Evolutionary conservation across 2,797 vertebrate species (phyloP), one percentile per base, ranked within the genome.

Genomic region (Calcarius lapponicus): DNA sequence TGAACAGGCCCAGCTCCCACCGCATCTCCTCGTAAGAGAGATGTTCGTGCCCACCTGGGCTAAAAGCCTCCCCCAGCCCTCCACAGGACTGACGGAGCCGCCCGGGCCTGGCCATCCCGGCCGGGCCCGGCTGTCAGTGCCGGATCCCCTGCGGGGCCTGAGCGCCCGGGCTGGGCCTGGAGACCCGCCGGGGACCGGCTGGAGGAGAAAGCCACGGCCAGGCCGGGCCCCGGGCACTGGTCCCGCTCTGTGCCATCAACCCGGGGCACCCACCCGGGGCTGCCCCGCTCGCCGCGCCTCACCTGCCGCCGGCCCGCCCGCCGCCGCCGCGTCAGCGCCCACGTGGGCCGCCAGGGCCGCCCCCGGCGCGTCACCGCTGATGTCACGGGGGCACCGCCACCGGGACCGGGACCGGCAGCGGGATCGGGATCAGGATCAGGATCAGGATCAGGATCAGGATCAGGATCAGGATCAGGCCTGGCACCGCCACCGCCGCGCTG

Each of bases 331-430:
- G 96, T 95, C 92, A 88, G 48, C 36, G 79, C 32, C 43, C 95
- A 97, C 98, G 97, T 97, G 62, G 70, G 88, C 92, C 29, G 31
- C 21, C 71, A 20, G 60, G 34, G 8, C 70, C 90, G 15, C 29
- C 56, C 61, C 54, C 31, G 8, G 16, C n/a, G 22, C 84, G 62
- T 57, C n/a, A 5, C 31, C 6, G 38, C 13, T 3, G 32, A 18
- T 31, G 87, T 90, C 93, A 84, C 58, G 42, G 56, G 51, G 9
- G 36, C 36, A 36, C 36, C 36, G 36, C 36, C 9, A 24, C 6
- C 38, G 89, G 4, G 3, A 24, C 0, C 12, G 29, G 19, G 7
- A 18, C 7, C 28, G 17, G 6, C 15, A 53, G 4, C 29, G 11
- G 18, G 17, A 42, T 17, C 42, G 7, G 42, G 42, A 42, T 42